Base-by-base conservation (phyloP, 2,113 vertebrate genomes). In the Mormoops blainvillei region DNA sequence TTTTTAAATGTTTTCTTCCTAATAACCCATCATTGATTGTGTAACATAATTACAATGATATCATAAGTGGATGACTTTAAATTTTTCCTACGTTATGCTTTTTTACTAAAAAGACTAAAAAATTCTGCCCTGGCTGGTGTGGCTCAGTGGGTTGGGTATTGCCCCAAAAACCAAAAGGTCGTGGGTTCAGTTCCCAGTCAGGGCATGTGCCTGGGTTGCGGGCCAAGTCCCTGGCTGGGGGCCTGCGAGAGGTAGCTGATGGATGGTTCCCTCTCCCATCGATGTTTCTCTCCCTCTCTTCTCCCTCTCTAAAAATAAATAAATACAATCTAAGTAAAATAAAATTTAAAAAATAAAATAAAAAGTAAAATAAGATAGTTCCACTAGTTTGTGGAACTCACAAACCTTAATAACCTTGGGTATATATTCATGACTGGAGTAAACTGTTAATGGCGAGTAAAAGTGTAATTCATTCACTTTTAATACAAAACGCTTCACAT, bases 401-500 rank as follows among this genome's bases (percentile, higher is more conserved):
- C 9, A 94, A 61, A n/a, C n/a, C n/a, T n/a, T 76, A 38, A 89
- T 87, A 90, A 92, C 56, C 71, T 81, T 85, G 84, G 71, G 50
- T 73, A 58, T 67, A 90, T 31, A 85, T 19, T 87, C 52, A 43
- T 3, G 36, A 91, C 43, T 20, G 3, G 83, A 68, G 84, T 41
- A 94, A 89, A 92, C 76, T 31, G 77, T 82, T 91, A 84, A 84
- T 73, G 80, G 89, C 56, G 76, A 94, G 81, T 1, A 48, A 78
- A 89, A 93, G 93, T 74, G 22, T 43, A 78, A 83, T 48, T 95
- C 68, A 48, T 84, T 96, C 83, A 56, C 84, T 38, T 95, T 94
- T 90, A 89, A 91, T 67, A 97, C 86, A 97, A 96, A 97, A 96
- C 95, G 80, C 94, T 97, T 89, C 92, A 41, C 89, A 92, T 96